These are phyloP conservation scores for Cyclargus thomasi DNA, from an alignment of 1,140 invertebrate species.

Conservation along the genomic window DNA sequence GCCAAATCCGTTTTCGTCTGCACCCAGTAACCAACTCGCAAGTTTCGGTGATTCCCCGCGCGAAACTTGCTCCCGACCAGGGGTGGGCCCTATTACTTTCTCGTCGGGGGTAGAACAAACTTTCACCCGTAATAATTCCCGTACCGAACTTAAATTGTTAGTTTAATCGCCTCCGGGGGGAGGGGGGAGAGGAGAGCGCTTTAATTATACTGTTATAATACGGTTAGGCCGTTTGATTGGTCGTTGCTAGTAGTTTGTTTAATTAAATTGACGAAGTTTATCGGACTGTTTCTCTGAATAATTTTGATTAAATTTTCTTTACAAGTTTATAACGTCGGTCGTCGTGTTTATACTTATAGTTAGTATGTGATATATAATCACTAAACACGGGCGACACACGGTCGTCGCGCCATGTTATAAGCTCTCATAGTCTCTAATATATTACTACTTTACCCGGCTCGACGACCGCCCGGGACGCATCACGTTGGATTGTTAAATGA, in stretches of 20 bases:
- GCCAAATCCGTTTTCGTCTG: conserved; percentile 66
- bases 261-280: background rate
- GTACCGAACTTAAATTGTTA: conserved; percentile 72
- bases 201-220: conserved; percentile 47
- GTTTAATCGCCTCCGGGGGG: conserved; percentile 47
- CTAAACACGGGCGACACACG: too few relatives aligned
- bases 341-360: too few relatives aligned
- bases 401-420: too few relatives aligned
- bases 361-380: too few relatives aligned
- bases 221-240: background rate
- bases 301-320: too few relatives aligned
- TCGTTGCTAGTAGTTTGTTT: background rate
- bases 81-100: conserved; percentile 57
- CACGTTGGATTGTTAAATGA: too few relatives aligned
- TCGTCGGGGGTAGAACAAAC: conserved; percentile 45
- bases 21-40: conserved; percentile 28
- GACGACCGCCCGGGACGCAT: too few relatives aligned
- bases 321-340: too few relatives aligned
- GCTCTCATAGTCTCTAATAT: too few relatives aligned
- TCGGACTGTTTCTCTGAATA: background rate
- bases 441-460: too few relatives aligned
- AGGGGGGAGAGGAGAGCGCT: conserved; percentile 24
- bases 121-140: conserved; percentile 64
- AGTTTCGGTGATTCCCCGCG: conserved; percentile 50
- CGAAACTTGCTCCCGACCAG: conserved; percentile 13